These are phyloP conservation scores for Corythornis leucogaster DNA, from an alignment of 2,797 vertebrate species.

Conservation along the genomic window DNA sequence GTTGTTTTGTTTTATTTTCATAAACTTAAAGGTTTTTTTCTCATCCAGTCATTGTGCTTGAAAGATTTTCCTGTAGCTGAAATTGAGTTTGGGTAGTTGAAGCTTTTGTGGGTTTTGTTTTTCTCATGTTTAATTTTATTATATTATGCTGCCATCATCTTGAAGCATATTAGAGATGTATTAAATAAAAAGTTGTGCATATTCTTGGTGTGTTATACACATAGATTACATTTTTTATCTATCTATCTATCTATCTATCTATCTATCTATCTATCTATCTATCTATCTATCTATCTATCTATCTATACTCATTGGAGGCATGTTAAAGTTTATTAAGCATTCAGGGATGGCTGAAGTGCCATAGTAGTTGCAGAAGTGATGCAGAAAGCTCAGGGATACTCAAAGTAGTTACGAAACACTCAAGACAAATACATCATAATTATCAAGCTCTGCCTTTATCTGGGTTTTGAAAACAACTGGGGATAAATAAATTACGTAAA, in stretches of 20 bases:
- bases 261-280: not conserved
- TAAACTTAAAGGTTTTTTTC: not conserved
- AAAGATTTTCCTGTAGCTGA: not conserved
- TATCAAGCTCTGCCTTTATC: conserved; percentile 11
- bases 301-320: not conserved
- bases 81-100: not conserved
- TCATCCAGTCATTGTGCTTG: not conserved
- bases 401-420: conserved; percentile 36
- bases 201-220: not conserved
- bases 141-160: not conserved
- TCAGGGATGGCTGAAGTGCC: conserved; percentile 6
- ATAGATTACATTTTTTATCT: not conserved
- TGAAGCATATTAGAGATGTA: not conserved
- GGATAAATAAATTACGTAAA: conserved; percentile 50
- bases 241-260: too few species aligned
- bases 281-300: not conserved
- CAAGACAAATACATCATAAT: not conserved
- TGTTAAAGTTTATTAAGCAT: conserved; percentile 4
- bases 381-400: not conserved
- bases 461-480: conserved; percentile 1
- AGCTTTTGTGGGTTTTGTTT: not conserved
- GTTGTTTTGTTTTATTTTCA: not conserved
- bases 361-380: not conserved
- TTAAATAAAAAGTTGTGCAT: not conserved
- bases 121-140: not conserved